Evolutionary conservation across 2,888 invertebrate species (phyloP).

Genomic region (Clostera curtula): DNA sequence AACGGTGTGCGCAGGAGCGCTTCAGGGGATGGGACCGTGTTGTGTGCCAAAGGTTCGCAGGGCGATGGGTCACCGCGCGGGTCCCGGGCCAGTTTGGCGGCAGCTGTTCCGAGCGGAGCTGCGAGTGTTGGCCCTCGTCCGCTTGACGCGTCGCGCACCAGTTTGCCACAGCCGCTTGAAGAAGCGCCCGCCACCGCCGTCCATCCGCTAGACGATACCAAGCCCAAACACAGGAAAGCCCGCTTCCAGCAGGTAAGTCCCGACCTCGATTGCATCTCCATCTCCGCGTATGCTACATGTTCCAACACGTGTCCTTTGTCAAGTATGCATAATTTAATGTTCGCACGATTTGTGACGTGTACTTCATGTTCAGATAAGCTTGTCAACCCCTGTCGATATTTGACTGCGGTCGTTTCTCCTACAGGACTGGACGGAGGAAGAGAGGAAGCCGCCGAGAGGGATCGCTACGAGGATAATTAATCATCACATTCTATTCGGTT

Average conservation of each 20-base stretch:
- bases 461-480: slow-evolving; percentile 73
- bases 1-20: slow-evolving; percentile 85
- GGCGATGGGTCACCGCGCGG: slow-evolving; percentile 66
- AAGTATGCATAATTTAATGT: slow-evolving; percentile 27
- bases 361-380: slow-evolving; percentile 11
- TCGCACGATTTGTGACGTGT: slow-evolving; percentile 18
- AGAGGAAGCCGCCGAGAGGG: slow-evolving; percentile 67
- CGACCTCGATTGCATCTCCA: slow-evolving; percentile 11
- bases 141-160: slow-evolving; percentile 58
- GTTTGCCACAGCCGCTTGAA: slow-evolving; percentile 56
- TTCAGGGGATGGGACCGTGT: slow-evolving; percentile 83
- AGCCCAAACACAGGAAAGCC: slow-evolving; percentile 89
- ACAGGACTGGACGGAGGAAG: slow-evolving; percentile 72
- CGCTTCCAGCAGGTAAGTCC: slow-evolving; percentile 85
- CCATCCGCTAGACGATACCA: slow-evolving; percentile 59
- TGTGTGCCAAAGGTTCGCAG: slow-evolving; percentile 77
- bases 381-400: too few species aligned
- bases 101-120: slow-evolving; percentile 21
- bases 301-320: slow-evolving; percentile 8
- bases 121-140: slow-evolving; percentile 27
- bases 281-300: slow-evolving; percentile 11
- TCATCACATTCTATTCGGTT: slow-evolving; percentile 72
- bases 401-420: slow-evolving; percentile 24
- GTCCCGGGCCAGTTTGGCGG: slow-evolving; percentile 62
- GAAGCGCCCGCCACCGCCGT: slow-evolving; percentile 70